Evolutionary conservation across 1,140 invertebrate species (phyloP), one percentile per base, ranked within the genome.

Genomic region (Drosophila mayri): DNA sequence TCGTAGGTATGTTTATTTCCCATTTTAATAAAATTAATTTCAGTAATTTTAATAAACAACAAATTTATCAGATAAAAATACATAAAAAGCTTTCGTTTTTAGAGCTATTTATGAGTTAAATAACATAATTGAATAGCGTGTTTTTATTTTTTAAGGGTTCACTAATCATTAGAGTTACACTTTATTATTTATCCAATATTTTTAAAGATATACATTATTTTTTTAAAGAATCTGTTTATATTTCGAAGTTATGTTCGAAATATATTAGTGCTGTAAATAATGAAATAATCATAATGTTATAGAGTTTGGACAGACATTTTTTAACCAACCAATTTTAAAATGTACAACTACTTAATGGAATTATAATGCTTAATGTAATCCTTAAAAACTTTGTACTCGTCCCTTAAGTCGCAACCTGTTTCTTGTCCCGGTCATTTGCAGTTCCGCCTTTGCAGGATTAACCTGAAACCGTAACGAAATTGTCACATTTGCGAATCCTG

Each of bases 401-500:
- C 2, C 8, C 1, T 25, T 28, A 28, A 22, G 3, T 14, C 9
- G 3, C 0, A 67, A 67, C 38, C 32, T 67, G 65, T 44, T 54
- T 30, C n/a, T 16, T 1, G 11, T n/a, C 4, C 12, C 0, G 18
- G 22, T 35, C 46, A 30, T 18, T 30, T 37, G 12, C 30, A 47
- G 14, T 49, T 35, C 28, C 8, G 5, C 12, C 62, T 18, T 16
- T 8, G 20, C 6, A 28, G 43, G 37, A 72, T 49, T 59, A 40
- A n/a, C 43, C 22, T 20, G 4, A 76, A 57, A 55, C 74, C 59
- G 66, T 57, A 59, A 62, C 62, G 62, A 76, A 80, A 71, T 54
- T 37, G 32, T 57, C 44, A 38, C 44, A 40, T 50, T 67, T 62
- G 44, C 59, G 32, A 55, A 46, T 49, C 38, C 54, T 57, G 25